Evolutionary conservation across 1,140 invertebrate genomes (phyloP).

Genomic region (Drosophila lacertosa): DNA sequence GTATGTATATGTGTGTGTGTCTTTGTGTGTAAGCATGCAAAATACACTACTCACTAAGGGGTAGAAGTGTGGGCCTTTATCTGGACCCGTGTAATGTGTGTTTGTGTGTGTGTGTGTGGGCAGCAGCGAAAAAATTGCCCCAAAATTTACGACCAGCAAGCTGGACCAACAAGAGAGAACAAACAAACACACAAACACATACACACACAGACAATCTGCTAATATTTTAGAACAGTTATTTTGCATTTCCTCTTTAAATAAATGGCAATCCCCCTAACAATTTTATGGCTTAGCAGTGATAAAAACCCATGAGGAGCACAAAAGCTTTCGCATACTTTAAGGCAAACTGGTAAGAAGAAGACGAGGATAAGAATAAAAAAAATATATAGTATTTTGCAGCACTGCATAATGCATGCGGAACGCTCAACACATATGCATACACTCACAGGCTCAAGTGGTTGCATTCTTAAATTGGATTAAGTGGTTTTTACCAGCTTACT

Average conservation of each 20-base stretch:
- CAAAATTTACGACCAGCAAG: conserved; percentile 66
- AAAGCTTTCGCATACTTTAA: conserved; percentile 48
- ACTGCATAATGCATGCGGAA: conserved; percentile 29
- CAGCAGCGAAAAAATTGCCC: conserved; percentile 48
- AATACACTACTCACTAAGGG: conserved; percentile 33
- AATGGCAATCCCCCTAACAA: conserved; percentile 42
- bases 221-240: conserved; percentile 66
- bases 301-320: conserved; percentile 36
- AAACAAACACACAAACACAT: background rate
- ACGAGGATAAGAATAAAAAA: conserved; percentile 12
- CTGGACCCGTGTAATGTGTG: conserved; percentile 26
- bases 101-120: too few relatives aligned
- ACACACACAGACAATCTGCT: conserved; percentile 26
- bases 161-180: conserved; percentile 16
- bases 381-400: conserved; percentile 8
- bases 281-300: conserved; percentile 60
- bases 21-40: conserved; percentile 56
- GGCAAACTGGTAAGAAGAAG: conserved; percentile 28
- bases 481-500: conserved; percentile 63
- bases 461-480: conserved; percentile 81
- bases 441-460: conserved; percentile 60
- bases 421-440: conserved; percentile 43
- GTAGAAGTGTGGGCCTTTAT: conserved; percentile 33
- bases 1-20: too few relatives aligned
- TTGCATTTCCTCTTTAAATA: conserved; percentile 24